Percentiles rank a stretch among this genome's conserved stretches.
These are phyloP conservation scores for Nothoprocta perdicaria DNA, from an alignment of 2,113 vertebrate species.

Conservation along the genomic window DNA sequence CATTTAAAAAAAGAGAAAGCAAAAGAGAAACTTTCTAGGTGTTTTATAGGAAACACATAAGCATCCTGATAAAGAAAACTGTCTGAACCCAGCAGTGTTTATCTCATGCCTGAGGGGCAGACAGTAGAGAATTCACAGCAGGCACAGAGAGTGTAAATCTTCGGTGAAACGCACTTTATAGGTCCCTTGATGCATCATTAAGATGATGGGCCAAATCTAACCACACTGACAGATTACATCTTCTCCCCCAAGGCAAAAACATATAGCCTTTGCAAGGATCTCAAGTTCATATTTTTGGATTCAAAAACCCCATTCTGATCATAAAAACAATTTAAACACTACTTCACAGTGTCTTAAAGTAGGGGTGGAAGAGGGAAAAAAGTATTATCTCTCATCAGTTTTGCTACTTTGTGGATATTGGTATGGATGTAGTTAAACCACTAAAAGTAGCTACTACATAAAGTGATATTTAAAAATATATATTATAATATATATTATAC, in stretches of 20 bases:
- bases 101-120: neutral
- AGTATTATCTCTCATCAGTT: neutral
- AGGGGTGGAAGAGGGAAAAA: neutral
- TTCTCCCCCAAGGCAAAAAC: neutral
- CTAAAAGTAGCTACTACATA: neutral
- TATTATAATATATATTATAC: neutral
- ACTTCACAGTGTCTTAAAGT: neutral
- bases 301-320: neutral
- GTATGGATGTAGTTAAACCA: neutral
- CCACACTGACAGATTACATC: neutral
- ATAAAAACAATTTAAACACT: neutral
- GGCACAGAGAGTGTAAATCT: neutral
- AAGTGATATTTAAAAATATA: neutral
- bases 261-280: neutral
- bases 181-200: slow-evolving; percentile 52
- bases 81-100: neutral
- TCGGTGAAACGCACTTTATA: neutral
- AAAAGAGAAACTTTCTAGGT: neutral
- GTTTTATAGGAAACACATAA: neutral
- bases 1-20: neutral
- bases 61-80: neutral
- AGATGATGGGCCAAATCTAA: slow-evolving; percentile 4
- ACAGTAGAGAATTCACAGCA: neutral
- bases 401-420: neutral
- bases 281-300: neutral